phyloP scores from a whole-genome alignment of 2,113 vertebrate species.

The Scolopax mira region DNA sequence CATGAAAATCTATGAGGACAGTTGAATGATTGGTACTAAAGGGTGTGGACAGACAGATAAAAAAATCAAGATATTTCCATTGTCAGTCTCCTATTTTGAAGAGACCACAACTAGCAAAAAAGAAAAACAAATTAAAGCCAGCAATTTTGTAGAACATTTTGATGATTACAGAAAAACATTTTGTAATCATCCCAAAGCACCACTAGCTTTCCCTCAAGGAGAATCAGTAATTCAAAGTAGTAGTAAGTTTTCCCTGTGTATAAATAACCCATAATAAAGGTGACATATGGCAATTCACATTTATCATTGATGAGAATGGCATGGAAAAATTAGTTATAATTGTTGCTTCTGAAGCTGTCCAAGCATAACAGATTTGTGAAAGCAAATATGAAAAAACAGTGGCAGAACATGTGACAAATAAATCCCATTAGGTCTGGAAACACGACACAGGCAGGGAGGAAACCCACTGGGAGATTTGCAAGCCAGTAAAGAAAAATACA shows the following conservation, averaged over 20 bases:
- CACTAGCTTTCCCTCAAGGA: slow-evolving; percentile 23
- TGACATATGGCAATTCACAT: slow-evolving; percentile 44
- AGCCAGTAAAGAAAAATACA: slow-evolving; percentile 44
- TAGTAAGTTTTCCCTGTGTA: slow-evolving; percentile 28
- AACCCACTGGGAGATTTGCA: slow-evolving; percentile 34
- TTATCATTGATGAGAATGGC: slow-evolving; percentile 26
- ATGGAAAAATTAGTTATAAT: slow-evolving; percentile 20
- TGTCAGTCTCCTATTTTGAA: not conserved
- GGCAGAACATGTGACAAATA: slow-evolving; percentile 58
- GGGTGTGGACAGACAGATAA: not conserved
- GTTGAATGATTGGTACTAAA: not conserved
- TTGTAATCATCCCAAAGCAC: slow-evolving; percentile 19
- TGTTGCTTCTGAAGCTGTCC: slow-evolving; percentile 30
- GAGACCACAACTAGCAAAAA: not conserved
- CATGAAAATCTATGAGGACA: not conserved
- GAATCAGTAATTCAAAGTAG: slow-evolving; percentile 54
- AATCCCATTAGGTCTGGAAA: slow-evolving; percentile 42
- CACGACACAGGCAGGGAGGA: not conserved
- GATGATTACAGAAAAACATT: slow-evolving; percentile 8
- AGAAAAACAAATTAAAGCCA: slow-evolving; percentile 39
- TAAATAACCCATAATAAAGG: slow-evolving; percentile 41
- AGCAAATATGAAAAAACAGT: slow-evolving; percentile 53
- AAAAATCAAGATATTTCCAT: not conserved
- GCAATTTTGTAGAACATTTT: slow-evolving; percentile 25
- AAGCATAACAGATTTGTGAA: slow-evolving; percentile 55